Evolutionary conservation across 2,797 vertebrate species (phyloP).

Genomic region (Neosilurus mollespiculum): DNA sequence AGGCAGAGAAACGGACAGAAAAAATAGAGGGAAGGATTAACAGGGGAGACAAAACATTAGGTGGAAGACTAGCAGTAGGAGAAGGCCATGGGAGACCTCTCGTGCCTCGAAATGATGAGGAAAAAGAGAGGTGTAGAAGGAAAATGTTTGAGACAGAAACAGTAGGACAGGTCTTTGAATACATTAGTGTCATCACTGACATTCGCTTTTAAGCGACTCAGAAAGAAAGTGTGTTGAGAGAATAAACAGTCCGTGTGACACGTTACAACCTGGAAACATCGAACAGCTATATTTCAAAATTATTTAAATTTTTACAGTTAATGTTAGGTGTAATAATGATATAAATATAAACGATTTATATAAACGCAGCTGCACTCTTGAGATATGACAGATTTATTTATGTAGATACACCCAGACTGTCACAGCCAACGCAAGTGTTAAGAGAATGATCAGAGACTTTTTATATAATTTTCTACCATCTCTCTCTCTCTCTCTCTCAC

Average conservation of each 20-base stretch:
- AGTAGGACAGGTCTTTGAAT: slow-evolving; percentile 54
- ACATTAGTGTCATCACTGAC: slow-evolving; percentile 64
- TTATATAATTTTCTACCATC: slow-evolving; percentile 62
- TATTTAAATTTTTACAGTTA: no score
- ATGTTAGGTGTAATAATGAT: background rate
- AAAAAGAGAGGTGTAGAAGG: background rate
- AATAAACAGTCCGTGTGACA: background rate
- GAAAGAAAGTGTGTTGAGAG: slow-evolving; percentile 53
- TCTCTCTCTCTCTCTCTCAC: no score
- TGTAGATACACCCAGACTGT: background rate
- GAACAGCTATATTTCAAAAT: background rate
- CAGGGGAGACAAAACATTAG: slow-evolving; percentile 58
- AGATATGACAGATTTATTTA: slow-evolving; percentile 2
- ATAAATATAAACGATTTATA: no score
- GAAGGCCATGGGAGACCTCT: background rate
- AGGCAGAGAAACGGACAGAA: background rate
- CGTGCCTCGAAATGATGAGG: background rate
- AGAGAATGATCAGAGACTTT: slow-evolving; percentile 28
- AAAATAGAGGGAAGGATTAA: slow-evolving; percentile 53
- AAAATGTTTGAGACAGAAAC: slow-evolving; percentile 8
- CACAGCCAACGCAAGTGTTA: slow-evolving; percentile 5
- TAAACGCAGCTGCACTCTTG: background rate
- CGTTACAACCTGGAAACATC: background rate
- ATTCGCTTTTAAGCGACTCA: slow-evolving; percentile 55
- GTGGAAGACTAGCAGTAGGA: slow-evolving; percentile 46